A percentile compares a stretch with the other conserved stretches of the same genome.
These are phyloP conservation scores for Drosophila conformis DNA, from an alignment of 2,888 invertebrate genomes.

Conservation along the genomic window DNA sequence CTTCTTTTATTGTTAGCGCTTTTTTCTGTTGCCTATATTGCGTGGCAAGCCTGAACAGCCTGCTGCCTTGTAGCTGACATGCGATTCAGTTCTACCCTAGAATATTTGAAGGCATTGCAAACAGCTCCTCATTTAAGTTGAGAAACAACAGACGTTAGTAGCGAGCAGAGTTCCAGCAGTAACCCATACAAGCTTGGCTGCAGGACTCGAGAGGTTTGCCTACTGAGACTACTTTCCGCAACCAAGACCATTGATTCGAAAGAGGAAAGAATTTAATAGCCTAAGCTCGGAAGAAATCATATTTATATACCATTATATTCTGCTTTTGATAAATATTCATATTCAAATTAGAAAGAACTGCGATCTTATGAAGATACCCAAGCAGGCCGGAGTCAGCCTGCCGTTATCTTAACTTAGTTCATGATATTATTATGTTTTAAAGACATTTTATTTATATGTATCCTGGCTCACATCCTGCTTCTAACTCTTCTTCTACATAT, in stretches of 20 bases:
- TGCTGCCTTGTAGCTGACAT: neutral
- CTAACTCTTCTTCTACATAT: neutral
- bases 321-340: neutral
- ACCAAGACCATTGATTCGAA: neutral
- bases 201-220: neutral
- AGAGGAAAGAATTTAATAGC: neutral
- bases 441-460: neutral
- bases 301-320: neutral
- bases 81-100: neutral
- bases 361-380: neutral
- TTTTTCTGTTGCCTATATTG: constrained; percentile 30
- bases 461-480: neutral
- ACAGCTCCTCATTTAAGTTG: constrained; percentile 45
- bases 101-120: constrained; percentile 5
- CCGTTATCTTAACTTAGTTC: neutral
- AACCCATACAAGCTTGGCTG: neutral
- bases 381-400: neutral
- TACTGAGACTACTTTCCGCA: neutral
- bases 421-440: neutral
- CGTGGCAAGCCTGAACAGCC: neutral
- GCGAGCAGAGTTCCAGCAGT: constrained; percentile 2
- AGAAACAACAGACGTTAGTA: constrained; percentile 21
- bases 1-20: constrained; percentile 28
- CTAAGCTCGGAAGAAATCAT: neutral
- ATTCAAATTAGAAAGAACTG: neutral